Base-by-base conservation (phyloP, 2,888 invertebrate species). In the Chalcosyrphus nemorum region DNA sequence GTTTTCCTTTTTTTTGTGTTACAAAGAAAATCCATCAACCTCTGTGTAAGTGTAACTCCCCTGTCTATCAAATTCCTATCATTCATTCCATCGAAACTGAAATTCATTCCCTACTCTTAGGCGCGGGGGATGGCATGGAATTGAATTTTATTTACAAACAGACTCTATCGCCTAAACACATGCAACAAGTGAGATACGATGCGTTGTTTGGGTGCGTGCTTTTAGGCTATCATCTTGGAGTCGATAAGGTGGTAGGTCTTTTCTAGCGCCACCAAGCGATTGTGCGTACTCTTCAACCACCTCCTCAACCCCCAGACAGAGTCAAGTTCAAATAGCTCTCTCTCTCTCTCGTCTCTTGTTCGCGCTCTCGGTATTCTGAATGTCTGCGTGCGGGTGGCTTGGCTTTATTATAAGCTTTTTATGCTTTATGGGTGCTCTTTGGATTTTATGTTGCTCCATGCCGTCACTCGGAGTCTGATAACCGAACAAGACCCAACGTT, bases 121-220 rank as follows among this genome's bases (percentile, higher is more conserved):
- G n/a, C n/a, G n/a, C n/a, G 35, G 61, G 68, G 21, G 70, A 21
- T n/a, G n/a, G n/a, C n/a, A n/a, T n/a, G n/a, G 50, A 27, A 17
- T 70, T n/a, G n/a, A n/a, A n/a, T n/a, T n/a, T n/a, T 66, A 50
- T 65, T 57, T 29, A 47, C 19, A 66, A 52, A 65, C 32, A 47
- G 57, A 38, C 38, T 47, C 54, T 21, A 29, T 41, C 66, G 66
- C 78, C 65, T 65, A 19, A 65, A 32, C n/a, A 17, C 71, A 72
- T 71, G 78, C 78, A 78, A 72, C 71, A 78, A 78, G 78, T 78
- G 57, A 56, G 7, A 29, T 1, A 5, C 4, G 2, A 4, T n/a
- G n/a, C n/a, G n/a, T 38, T 57, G 65, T 50, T 75, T 76, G 43
- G 21, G 71, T 63, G 50, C 38, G 50, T 77, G n/a, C n/a, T n/a